Evolutionary conservation across 2,888 invertebrate genomes (phyloP), one percentile per base, ranked within the genome.

Genomic region (Machimus atricapillus): DNA sequence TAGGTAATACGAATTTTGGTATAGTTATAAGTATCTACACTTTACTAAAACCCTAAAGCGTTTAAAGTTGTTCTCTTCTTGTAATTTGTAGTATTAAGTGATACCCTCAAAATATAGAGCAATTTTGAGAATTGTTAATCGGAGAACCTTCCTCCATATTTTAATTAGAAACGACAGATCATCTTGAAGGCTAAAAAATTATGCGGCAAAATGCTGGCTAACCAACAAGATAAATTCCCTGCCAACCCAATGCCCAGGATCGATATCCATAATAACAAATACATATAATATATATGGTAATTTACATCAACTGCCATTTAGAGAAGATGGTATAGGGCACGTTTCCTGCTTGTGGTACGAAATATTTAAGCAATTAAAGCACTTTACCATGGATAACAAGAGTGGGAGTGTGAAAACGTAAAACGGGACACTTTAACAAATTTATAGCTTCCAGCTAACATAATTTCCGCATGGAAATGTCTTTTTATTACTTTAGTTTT

Each of bases 401-500:
- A 16, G n/a, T 76, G 37, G 34, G 14, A 76, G 76, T 76, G 34
- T n/a, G 76, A 40, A 37, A 76, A 40, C 40, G 76, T 76, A 76
- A 76, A 34, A 16, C 31, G 27, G 40, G 34, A 76, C n/a, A 76
- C 34, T 76, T 76, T 76, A 76, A 76, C 40, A 76, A 76, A 76
- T 76, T 76, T 76, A 76, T 76, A 16, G 40, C 34, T 76, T 34
- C 19, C 34, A 76, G 76, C 40, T 31, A 76, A 76, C 34, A 76
- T 34, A 76, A 76, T 76, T 76, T 76, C 34, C 76, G 76, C 40
- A 34, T 76, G 37, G 37, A 76, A 76, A 40, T 76, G 34, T 76
- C 37, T 40, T 76, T 76, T 76, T 76, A 76, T n/a, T 76, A 76
- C 34, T 76, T 37, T 76, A 31, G 76, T 76, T 76, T 76, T 76